Conservation (phyloP, 2,797 vertebrate genomes). For the Arrhamphus sclerolepis region DNA sequence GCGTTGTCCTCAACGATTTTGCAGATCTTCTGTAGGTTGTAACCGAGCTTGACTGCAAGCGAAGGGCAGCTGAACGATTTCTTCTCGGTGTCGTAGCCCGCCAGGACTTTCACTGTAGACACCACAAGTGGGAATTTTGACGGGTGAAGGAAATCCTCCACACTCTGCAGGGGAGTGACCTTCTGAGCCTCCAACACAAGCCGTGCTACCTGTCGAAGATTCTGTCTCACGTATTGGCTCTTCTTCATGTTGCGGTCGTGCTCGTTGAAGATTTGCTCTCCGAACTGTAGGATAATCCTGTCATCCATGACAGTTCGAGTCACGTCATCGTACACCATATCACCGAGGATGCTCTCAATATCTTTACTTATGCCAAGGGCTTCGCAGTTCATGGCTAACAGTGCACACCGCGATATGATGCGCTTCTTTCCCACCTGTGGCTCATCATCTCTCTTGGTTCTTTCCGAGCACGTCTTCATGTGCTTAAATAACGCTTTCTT, state of each 20-base stretch:
- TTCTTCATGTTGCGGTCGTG: slow-evolving; percentile 19
- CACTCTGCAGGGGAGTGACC: slow-evolving; percentile 41
- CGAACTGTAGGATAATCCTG: slow-evolving; percentile 56
- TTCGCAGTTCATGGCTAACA: slow-evolving; percentile 24
- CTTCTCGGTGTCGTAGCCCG: slow-evolving; percentile 53
- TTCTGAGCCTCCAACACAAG: slow-evolving; percentile 65
- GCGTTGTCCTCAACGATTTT: slow-evolving; percentile 55
- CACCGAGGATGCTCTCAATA: slow-evolving; percentile 36
- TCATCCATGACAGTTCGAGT: slow-evolving; percentile 53
- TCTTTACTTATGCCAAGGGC: slow-evolving; percentile 41
- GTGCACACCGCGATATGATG: slow-evolving; percentile 27
- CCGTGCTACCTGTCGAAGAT: slow-evolving; percentile 61
- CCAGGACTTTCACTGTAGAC: slow-evolving; percentile 59
- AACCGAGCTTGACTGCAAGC: slow-evolving; percentile 64
- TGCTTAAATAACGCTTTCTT: slow-evolving; percentile 30
- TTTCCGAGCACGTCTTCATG: slow-evolving; percentile 50
- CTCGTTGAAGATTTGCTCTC: slow-evolving; percentile 43
- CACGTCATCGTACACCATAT: slow-evolving; percentile 61
- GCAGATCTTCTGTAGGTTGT: slow-evolving; percentile 65
- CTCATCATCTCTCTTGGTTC: background rate
- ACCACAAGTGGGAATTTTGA: slow-evolving; percentile 60
- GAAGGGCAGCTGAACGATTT: slow-evolving; percentile 48
- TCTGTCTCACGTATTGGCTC: slow-evolving; percentile 48
- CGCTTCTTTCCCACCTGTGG: background rate
- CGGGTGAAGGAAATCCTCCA: slow-evolving; percentile 66